phyloP scores from a whole-genome alignment of 2,888 invertebrate species.

The Apoda limacodes region DNA sequence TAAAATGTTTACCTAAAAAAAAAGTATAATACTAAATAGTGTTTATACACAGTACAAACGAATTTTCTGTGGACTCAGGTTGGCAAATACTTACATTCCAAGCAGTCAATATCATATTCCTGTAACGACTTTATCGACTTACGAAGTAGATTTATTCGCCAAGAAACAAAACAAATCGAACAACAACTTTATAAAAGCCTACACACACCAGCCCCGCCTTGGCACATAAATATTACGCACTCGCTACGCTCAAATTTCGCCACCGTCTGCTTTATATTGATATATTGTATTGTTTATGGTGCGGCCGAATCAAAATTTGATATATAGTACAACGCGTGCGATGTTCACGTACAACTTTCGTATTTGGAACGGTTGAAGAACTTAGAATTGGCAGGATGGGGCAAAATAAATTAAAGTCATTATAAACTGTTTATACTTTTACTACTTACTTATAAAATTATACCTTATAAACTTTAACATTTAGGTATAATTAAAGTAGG shows the following conservation, averaged over 20 bases:
- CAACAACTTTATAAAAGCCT: conserved; percentile 28
- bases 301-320: conserved; percentile 69
- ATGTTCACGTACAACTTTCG: conserved; percentile 63
- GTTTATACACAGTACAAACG: no score
- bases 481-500: no score
- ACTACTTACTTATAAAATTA: no score
- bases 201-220: conserved; percentile 26
- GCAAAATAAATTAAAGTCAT: no score
- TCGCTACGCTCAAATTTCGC: conserved; percentile 67
- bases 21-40: no score
- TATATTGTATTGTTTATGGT: conserved; percentile 71
- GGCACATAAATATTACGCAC: conserved; percentile 61
- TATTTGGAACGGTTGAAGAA: conserved; percentile 59
- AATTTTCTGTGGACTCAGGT: no score
- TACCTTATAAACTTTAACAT: no score
- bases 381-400: conserved; percentile 37
- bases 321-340: conserved; percentile 61
- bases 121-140: conserved; percentile 20
- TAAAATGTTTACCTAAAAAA: no score
- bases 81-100: not conserved
- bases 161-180: conserved; percentile 21
- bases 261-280: conserved; percentile 70
- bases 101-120: conserved; percentile 13
- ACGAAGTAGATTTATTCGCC: conserved; percentile 21
- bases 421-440: not conserved